phyloP scores from a whole-genome alignment of 2,113 vertebrate genomes.

The Lucifuga dentata region DNA sequence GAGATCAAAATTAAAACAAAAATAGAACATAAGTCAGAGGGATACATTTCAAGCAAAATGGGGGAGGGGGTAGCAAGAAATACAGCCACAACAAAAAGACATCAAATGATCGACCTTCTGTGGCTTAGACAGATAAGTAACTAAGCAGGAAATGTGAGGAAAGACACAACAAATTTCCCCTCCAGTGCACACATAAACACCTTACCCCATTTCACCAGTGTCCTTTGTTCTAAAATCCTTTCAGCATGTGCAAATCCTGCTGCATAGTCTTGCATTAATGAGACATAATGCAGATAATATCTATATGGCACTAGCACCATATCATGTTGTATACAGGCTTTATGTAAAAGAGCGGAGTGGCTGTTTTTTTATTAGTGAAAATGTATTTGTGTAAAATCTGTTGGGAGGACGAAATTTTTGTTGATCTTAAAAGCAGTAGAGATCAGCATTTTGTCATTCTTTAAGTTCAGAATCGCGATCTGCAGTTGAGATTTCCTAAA shows the following conservation, averaged over 20 bases:
- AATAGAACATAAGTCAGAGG: no score
- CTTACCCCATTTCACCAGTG: neutral
- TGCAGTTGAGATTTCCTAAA: no score
- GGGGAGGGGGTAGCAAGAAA: no score
- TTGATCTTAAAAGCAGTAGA: no score
- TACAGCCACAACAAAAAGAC: no score
- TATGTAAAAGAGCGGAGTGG: neutral
- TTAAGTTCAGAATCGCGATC: no score
- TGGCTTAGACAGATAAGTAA: neutral
- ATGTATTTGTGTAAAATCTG: no score
- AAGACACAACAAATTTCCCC: neutral
- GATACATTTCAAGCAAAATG: no score
- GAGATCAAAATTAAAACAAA: no score
- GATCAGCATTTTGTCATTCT: neutral
- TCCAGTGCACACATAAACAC: neutral
- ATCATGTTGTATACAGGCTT: conserved; percentile 5
- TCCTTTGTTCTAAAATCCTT: conserved; percentile 43
- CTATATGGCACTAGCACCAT: conserved; percentile 2
- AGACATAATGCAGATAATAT: conserved; percentile 61
- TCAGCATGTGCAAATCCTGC: conserved; percentile 18
- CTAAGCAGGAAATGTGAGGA: conserved; percentile 6
- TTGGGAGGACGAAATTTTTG: no score
- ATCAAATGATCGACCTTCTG: neutral
- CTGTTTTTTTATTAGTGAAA: no score
- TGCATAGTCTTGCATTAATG: conserved; percentile 63